Evolutionary conservation across 1,140 invertebrate species (phyloP).

Genomic region (Lordiphosa stackelbergi): DNA sequence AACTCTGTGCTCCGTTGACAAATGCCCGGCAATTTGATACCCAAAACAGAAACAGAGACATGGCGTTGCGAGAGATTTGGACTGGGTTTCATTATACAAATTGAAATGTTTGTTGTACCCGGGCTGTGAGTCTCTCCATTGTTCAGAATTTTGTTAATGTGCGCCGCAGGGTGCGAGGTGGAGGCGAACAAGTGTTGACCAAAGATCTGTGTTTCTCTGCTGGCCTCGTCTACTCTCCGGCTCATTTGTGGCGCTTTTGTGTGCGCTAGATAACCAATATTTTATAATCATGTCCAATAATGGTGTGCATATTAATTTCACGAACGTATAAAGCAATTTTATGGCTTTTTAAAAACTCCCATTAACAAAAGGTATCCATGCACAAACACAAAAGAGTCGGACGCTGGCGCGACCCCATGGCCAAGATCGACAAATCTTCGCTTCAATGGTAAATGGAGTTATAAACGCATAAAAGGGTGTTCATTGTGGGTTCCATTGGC

Average conservation of each 20-base stretch:
- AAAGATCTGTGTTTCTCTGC: constrained; percentile 51
- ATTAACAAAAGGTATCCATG: constrained; percentile 62
- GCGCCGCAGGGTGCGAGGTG: constrained; percentile 46
- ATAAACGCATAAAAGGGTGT: constrained; percentile 66
- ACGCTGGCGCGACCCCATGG: constrained; percentile 4
- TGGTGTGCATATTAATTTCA: constrained; percentile 73
- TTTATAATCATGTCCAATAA: constrained; percentile 74
- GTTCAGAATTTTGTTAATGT: constrained; percentile 64
- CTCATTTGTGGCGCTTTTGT: constrained; percentile 65
- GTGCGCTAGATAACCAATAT: constrained; percentile 66
- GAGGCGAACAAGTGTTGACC: constrained; percentile 55
- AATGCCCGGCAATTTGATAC: constrained; percentile 68
- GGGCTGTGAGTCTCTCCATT: constrained; percentile 25
- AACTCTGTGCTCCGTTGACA: constrained; percentile 43
- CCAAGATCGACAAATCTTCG: constrained; percentile 32
- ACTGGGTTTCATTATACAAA: constrained; percentile 45
- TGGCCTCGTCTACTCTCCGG: constrained; percentile 9
- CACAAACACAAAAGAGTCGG: constrained; percentile 59
- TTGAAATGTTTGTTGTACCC: constrained; percentile 61
- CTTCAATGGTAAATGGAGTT: constrained; percentile 68
- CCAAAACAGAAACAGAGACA: constrained; percentile 11
- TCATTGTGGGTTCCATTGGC: constrained; percentile 55
- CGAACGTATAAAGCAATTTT: constrained; percentile 70
- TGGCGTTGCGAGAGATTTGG: not conserved
- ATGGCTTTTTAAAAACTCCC: constrained; percentile 71